Evolutionary conservation across 2,113 vertebrate genomes (phyloP).

Genomic region (Larimichthys polyactis): DNA sequence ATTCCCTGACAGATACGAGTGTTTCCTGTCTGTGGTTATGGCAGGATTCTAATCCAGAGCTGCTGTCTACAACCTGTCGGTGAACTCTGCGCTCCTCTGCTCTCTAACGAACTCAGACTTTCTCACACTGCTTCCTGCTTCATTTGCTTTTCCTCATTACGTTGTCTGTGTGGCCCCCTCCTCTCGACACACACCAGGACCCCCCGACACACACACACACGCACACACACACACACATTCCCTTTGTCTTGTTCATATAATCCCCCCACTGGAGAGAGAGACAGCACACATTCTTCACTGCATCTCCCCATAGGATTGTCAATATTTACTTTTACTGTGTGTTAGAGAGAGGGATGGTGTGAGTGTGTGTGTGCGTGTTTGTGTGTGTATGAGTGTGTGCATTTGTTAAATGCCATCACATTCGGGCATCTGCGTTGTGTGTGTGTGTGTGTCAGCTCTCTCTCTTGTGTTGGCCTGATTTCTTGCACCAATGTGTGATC

Average conservation of each 20-base stretch:
- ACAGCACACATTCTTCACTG: slow-evolving; percentile 44
- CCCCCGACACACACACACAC: too few species aligned
- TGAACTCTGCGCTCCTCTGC: background rate
- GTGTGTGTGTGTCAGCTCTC: slow-evolving; percentile 15
- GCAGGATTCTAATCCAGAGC: background rate
- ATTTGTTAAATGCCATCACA: slow-evolving; percentile 51
- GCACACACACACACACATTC: slow-evolving; percentile 12
- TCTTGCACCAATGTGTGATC: slow-evolving; percentile 63
- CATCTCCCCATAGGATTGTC: slow-evolving; percentile 42
- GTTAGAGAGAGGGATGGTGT: slow-evolving; percentile 36
- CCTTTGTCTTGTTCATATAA: slow-evolving; percentile 57
- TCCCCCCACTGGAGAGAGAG: slow-evolving; percentile 13
- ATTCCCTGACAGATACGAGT: too few species aligned
- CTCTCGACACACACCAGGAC: background rate
- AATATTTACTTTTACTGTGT: slow-evolving; percentile 72
- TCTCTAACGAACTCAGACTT: background rate
- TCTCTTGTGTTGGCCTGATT: slow-evolving; percentile 48
- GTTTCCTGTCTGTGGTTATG: background rate
- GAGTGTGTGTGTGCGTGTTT: background rate
- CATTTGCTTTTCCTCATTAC: background rate
- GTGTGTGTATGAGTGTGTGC: slow-evolving; percentile 3
- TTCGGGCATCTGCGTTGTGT: background rate
- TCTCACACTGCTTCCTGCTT: background rate
- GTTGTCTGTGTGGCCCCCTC: background rate
- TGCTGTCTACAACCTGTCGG: slow-evolving; percentile 17